Evolutionary conservation across 2,797 vertebrate genomes (phyloP).

Genomic region (Anisognathus igniventris): DNA sequence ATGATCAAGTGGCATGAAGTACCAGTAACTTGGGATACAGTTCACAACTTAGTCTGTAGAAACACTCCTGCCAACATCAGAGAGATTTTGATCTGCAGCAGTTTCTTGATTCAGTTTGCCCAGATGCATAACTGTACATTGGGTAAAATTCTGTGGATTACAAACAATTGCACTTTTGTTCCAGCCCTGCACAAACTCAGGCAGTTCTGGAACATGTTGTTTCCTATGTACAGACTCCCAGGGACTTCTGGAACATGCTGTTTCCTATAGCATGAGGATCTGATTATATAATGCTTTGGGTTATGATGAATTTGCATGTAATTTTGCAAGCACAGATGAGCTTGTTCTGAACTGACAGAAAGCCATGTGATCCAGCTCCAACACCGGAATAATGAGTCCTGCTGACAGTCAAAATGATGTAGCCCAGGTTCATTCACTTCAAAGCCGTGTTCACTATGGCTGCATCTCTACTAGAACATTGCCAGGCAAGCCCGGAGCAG

Average conservation of each 20-base stretch:
- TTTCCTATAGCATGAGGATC: background rate
- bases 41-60: background rate
- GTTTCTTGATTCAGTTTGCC: background rate
- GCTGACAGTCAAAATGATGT: background rate
- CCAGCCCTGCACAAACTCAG: background rate
- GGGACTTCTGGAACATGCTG: background rate
- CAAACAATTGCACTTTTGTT: background rate
- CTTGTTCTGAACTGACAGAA: background rate
- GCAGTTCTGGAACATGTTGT: background rate
- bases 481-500: background rate
- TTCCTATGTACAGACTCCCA: background rate
- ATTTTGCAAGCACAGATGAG: background rate
- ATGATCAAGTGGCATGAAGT: background rate
- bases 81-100: background rate
- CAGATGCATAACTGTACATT: background rate
- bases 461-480: fast-evolving
- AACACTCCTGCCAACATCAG: background rate
- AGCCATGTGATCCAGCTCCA: background rate
- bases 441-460: background rate
- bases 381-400: background rate
- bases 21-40: background rate
- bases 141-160: background rate
- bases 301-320: background rate
- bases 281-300: background rate
- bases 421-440: background rate